Conservation (phyloP, 2,797 vertebrate genomes). For the Chaetophractus vellerosus region DNA sequence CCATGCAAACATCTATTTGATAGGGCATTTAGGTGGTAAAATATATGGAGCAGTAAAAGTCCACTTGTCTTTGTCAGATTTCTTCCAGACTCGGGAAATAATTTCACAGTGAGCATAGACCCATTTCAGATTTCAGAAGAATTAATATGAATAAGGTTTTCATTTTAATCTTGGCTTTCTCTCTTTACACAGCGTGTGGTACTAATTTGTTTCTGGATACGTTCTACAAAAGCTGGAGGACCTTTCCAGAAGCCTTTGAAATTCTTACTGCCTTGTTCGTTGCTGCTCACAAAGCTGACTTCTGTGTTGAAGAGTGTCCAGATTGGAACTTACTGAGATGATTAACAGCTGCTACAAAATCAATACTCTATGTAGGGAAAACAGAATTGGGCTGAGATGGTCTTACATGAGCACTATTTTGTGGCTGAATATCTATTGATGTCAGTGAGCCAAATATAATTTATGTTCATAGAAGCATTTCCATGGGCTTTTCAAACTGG, state of each 20-base stretch:
- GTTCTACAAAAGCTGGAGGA: constrained; percentile 77
- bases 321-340: constrained; percentile 85
- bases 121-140: constrained; percentile 70
- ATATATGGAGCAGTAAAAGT: constrained; percentile 84
- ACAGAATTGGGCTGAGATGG: constrained; percentile 80
- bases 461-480: constrained; percentile 71
- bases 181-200: constrained; percentile 60
- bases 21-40: constrained; percentile 83
- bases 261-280: constrained; percentile 78
- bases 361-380: constrained; percentile 79
- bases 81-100: constrained; percentile 41
- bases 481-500: constrained; percentile 3
- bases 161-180: constrained; percentile 47
- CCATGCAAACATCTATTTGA: constrained; percentile 87
- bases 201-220: constrained; percentile 78
- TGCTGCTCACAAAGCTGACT: constrained; percentile 81
- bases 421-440: constrained; percentile 67
- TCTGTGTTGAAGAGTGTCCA: constrained; percentile 84
- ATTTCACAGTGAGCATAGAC: constrained; percentile 66
- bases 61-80: constrained; percentile 81
- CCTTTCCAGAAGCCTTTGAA: constrained; percentile 79
- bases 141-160: constrained; percentile 61
- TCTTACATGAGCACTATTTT: constrained; percentile 73
- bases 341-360: constrained; percentile 85
- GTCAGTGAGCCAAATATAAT: constrained; percentile 75